Conservation (phyloP, 2,113 vertebrate species). For the Mobula hypostoma region DNA sequence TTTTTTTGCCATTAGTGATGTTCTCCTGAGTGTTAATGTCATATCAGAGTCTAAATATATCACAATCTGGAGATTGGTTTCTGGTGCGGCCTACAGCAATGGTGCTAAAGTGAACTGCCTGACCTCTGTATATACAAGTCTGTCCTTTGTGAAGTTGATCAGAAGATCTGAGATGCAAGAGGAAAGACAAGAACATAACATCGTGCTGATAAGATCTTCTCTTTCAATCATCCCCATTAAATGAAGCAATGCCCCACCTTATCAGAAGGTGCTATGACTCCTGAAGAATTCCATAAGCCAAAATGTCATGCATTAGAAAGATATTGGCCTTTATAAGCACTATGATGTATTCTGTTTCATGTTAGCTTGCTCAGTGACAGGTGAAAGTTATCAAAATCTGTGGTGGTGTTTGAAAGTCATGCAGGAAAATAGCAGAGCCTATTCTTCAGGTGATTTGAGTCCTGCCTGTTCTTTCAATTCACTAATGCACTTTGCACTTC, state of each 20-base stretch:
- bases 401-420: background rate
- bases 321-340: background rate
- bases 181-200: slow-evolving; percentile 9
- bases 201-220: slow-evolving; percentile 26
- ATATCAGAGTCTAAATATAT: background rate
- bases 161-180: background rate
- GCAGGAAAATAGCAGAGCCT: background rate
- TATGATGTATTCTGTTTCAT: background rate
- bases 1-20: background rate
- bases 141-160: slow-evolving; percentile 20
- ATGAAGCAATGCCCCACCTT: slow-evolving; percentile 28
- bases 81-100: background rate
- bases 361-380: slow-evolving; percentile 3
- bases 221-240: slow-evolving; percentile 1
- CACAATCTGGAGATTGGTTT: slow-evolving; percentile 17
- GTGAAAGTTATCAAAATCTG: slow-evolving; percentile 22
- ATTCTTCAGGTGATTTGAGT: background rate
- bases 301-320: slow-evolving; percentile 27
- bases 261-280: background rate
- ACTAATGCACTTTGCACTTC: background rate
- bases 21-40: background rate
- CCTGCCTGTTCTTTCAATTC: background rate
- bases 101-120: slow-evolving; percentile 6
- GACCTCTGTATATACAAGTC: background rate
- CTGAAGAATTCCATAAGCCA: slow-evolving; percentile 28